Evolutionary conservation across 2,888 invertebrate genomes (phyloP).

Genomic region (Chromoteleia sp.): DNA sequence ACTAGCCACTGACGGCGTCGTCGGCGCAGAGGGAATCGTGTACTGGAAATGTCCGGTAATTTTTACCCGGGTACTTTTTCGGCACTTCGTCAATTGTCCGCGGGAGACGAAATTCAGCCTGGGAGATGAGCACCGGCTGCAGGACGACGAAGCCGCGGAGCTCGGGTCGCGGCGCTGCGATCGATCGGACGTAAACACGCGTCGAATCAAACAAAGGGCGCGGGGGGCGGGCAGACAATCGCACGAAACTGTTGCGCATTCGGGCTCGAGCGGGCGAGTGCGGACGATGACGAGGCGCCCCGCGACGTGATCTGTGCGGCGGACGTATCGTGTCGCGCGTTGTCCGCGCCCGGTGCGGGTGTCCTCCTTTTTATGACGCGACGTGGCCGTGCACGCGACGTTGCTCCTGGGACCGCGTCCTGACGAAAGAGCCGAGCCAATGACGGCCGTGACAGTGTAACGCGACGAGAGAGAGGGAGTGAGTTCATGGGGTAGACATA

Average conservation of each 20-base stretch:
- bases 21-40: too few species aligned
- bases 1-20: too few species aligned
- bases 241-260: slow-evolving; percentile 68
- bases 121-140: slow-evolving; percentile 29
- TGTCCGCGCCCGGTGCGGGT: slow-evolving; percentile 36
- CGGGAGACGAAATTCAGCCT: slow-evolving; percentile 36
- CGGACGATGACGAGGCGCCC: slow-evolving; percentile 44
- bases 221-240: slow-evolving; percentile 40
- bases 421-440: slow-evolving; percentile 50
- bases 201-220: slow-evolving; percentile 59
- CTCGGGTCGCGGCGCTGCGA: slow-evolving; percentile 65
- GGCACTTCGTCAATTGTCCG: too few species aligned
- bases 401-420: slow-evolving; percentile 61
- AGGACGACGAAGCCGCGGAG: slow-evolving; percentile 45
- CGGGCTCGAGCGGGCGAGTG: slow-evolving; percentile 51
- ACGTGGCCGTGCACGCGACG: slow-evolving; percentile 41
- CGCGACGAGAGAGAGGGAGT: slow-evolving; percentile 49
- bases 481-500: slow-evolving; percentile 23
- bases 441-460: slow-evolving; percentile 54
- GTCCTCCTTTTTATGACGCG: slow-evolving; percentile 54
- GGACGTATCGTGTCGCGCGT: slow-evolving; percentile 33
- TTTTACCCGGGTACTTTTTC: too few species aligned
- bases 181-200: slow-evolving; percentile 65
- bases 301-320: slow-evolving; percentile 51
- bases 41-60: too few species aligned